These are phyloP conservation scores for Chaetura pelagica DNA, from an alignment of 2,113 vertebrate species.

Conservation along the genomic window DNA sequence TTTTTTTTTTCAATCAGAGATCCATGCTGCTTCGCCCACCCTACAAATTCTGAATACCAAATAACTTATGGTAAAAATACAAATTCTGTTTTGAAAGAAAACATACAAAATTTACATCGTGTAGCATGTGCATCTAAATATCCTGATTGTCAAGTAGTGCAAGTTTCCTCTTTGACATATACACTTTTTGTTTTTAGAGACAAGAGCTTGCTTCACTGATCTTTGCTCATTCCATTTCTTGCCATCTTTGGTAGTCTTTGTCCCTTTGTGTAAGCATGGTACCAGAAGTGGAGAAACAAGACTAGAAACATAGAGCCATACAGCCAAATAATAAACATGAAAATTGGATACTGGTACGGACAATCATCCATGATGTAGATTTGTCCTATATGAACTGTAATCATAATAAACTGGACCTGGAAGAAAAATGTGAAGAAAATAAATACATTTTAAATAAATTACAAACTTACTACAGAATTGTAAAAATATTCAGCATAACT, in stretches of 20 bases:
- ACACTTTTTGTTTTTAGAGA: not conserved
- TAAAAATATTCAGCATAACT: not conserved
- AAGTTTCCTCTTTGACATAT: slow-evolving; percentile 23
- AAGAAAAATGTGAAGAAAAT: not conserved
- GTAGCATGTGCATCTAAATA: slow-evolving; percentile 51
- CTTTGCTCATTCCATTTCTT: slow-evolving; percentile 82
- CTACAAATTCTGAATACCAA: slow-evolving; percentile 64
- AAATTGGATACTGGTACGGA: slow-evolving; percentile 90
- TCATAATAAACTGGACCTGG: slow-evolving; percentile 92
- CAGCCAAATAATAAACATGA: slow-evolving; percentile 89
- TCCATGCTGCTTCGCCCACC: not conserved
- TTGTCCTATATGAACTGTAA: slow-evolving; percentile 89
- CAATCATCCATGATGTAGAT: slow-evolving; percentile 94
- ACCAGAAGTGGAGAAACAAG: slow-evolving; percentile 98
- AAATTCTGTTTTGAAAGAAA: slow-evolving; percentile 73
- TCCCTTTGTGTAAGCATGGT: slow-evolving; percentile 94
- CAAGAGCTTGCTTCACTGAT: slow-evolving; percentile 74
- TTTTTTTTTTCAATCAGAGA: not conserved
- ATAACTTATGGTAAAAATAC: slow-evolving; percentile 82
- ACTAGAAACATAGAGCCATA: slow-evolving; percentile 91
- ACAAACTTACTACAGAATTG: not conserved
- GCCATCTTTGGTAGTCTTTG: slow-evolving; percentile 88
- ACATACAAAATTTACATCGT: slow-evolving; percentile 71
- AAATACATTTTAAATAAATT: not conserved
- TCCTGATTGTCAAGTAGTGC: slow-evolving; percentile 79